Evolutionary conservation across 2,113 vertebrate genomes (phyloP).

Genomic region (Tetraodon nigroviridis): DNA sequence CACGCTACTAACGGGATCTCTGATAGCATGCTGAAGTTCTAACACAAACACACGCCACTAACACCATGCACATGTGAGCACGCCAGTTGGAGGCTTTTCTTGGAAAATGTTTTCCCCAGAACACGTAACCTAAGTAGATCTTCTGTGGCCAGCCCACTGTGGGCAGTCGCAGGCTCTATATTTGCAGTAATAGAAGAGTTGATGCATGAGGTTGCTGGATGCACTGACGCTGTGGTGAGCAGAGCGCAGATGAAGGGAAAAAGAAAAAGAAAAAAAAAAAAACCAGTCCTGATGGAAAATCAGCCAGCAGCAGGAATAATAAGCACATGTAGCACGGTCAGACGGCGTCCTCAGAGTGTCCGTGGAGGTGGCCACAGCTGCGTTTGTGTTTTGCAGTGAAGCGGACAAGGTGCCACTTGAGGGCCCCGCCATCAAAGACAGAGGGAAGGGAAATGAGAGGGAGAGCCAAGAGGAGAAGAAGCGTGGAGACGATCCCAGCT

Average conservation of each 20-base stretch:
- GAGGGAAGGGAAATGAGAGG: constrained; percentile 34
- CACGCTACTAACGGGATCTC: constrained; percentile 48
- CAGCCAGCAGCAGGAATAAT: background rate
- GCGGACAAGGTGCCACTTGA: constrained; percentile 44
- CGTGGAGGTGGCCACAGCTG: background rate
- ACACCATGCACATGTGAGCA: constrained; percentile 44
- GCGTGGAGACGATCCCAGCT: constrained; percentile 31
- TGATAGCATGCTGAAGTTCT: constrained; percentile 53
- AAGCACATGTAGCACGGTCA: background rate
- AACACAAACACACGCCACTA: constrained; percentile 52
- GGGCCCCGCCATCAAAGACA: constrained; percentile 39
- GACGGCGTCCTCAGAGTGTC: background rate
- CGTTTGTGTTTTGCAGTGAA: constrained; percentile 45
- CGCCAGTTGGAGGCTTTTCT: constrained; percentile 15
- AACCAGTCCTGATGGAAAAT: background rate
- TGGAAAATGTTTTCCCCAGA: background rate
- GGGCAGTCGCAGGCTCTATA: background rate
- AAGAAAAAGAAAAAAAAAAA: too few species aligned
- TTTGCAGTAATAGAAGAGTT: background rate
- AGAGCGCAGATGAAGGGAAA: background rate
- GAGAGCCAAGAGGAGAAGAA: constrained; percentile 35
- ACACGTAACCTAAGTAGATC: background rate
- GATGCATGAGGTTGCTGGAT: constrained; percentile 1
- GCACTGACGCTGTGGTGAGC: background rate
- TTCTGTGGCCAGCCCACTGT: background rate